Base-by-base conservation (phyloP, 2,888 invertebrate genomes). In the Ptilodon capucinus region DNA sequence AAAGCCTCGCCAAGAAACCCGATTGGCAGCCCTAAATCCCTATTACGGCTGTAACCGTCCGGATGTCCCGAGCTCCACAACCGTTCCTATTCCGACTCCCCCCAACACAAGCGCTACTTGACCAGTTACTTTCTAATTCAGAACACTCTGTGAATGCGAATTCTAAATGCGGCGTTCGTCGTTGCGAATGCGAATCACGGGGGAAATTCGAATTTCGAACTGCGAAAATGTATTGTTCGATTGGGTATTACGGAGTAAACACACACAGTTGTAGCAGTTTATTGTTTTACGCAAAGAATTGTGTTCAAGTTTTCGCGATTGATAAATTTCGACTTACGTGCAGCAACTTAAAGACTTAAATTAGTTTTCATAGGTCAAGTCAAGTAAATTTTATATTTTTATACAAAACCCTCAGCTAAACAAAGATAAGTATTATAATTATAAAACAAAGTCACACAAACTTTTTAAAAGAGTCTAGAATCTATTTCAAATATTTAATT, bases 101-200 rank as follows among this genome's bases (percentile, higher is more conserved):
- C 59, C 58, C 61, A 62, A 62, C 51, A 59, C 62, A 57, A 59
- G 46, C 55, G 53, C 54, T 64, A 65, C 71, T 71, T 67, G 68
- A 66, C 64, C 68, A 73, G 68, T 67, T 73, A 78, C 78, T 74
- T 76, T 75, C 70, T 72, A 72, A 78, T 76, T 76, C 70, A 66
- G 66, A 57, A 63, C 66, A 68, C 63, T 68, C 64, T 54, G 54
- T 51, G 60, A 57, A 47, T 57, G 41, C 57, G 54, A 54, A 66
- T 62, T 51, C 54, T 54, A 48, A 61, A 59, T 51, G 57, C 50
- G 47, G 51, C 38, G 57, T 45, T 55, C 44, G 53, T 18, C 18
- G 32, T 25, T 16, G 40, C 23, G 18, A 46, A 49, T 46, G 34
- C 19, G 44, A 42, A 42, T 45, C 46, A 42, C 47, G 36, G 38